Conservation (phyloP, 2,797 vertebrate genomes). For the Pogonophryne albipinna region DNA sequence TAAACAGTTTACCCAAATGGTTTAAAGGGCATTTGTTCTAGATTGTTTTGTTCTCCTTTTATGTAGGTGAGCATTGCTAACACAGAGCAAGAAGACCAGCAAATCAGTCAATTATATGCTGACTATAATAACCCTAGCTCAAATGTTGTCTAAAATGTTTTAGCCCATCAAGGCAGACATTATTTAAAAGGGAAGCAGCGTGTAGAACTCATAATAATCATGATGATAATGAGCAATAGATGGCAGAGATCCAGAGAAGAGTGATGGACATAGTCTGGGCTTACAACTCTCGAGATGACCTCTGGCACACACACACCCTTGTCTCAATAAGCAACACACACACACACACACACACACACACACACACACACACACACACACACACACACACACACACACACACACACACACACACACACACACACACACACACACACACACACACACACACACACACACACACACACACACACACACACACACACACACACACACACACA, state of each 20-base stretch:
- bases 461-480: slow-evolving; percentile 23
- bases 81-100: slow-evolving; percentile 42
- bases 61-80: slow-evolving; percentile 26
- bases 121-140: slow-evolving; percentile 30
- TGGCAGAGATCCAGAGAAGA: slow-evolving; percentile 78
- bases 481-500: slow-evolving; percentile 24
- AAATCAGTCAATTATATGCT: slow-evolving; percentile 27
- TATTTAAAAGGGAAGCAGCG: slow-evolving; percentile 54
- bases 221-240: slow-evolving; percentile 70
- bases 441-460: slow-evolving; percentile 32
- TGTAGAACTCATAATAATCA: slow-evolving; percentile 64
- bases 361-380: slow-evolving; percentile 11
- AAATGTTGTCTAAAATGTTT: slow-evolving; percentile 56
- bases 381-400: slow-evolving; percentile 33
- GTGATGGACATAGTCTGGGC: slow-evolving; percentile 78
- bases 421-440: slow-evolving; percentile 36
- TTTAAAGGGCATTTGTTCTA: slow-evolving; percentile 57
- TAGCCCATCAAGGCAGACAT: slow-evolving; percentile 40
- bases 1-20: slow-evolving; percentile 72
- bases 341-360: slow-evolving; percentile 37
- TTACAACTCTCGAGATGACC: slow-evolving; percentile 77
- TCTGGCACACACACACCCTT: slow-evolving; percentile 54
- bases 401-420: slow-evolving; percentile 16
- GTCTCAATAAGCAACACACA: slow-evolving; percentile 4
- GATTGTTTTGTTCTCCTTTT: slow-evolving; percentile 41